These are phyloP conservation scores for Cheilosia pagana DNA, from an alignment of 2,888 invertebrate genomes.

Conservation along the genomic window DNA sequence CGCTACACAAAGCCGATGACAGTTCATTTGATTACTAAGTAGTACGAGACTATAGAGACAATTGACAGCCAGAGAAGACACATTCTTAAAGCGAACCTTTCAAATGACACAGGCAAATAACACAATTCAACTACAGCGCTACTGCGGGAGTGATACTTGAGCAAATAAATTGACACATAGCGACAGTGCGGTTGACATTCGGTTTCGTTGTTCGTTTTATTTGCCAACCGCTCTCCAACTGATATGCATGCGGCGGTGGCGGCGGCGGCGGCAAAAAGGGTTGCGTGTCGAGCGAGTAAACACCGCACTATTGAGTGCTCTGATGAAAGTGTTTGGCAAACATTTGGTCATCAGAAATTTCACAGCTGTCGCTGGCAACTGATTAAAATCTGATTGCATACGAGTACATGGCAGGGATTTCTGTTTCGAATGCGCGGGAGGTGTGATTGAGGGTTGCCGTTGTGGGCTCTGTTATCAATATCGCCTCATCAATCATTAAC, in stretches of 20 bases:
- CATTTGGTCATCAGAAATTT: constrained; percentile 69
- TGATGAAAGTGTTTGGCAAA: constrained; percentile 72
- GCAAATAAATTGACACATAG: constrained; percentile 48
- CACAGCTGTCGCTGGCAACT: constrained; percentile 65
- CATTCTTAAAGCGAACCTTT: constrained; percentile 25
- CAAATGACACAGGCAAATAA: constrained; percentile 33
- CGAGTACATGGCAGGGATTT: not conserved
- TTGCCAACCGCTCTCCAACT: constrained; percentile 22
- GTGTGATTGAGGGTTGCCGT: not conserved
- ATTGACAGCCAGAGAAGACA: not conserved
- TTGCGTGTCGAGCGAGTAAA: constrained; percentile 54
- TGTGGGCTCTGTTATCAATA: constrained; percentile 40
- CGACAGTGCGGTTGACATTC: constrained; percentile 52
- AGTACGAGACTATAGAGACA: constrained; percentile 14
- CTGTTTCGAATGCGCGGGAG: not conserved
- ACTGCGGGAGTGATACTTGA: constrained; percentile 37
- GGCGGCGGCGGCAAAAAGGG: constrained; percentile 53
- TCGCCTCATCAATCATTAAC: constrained; percentile 67
- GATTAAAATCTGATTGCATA: constrained; percentile 66
- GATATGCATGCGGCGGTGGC: constrained; percentile 3
- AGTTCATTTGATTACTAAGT: constrained; percentile 49
- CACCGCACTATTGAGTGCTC: constrained; percentile 35
- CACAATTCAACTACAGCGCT: constrained; percentile 35
- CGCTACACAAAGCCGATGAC: constrained; percentile 53
- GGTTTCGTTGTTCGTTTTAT: constrained; percentile 61